Evolutionary conservation across 2,888 invertebrate species (phyloP).

Genomic region (Lapara coniferarum): DNA sequence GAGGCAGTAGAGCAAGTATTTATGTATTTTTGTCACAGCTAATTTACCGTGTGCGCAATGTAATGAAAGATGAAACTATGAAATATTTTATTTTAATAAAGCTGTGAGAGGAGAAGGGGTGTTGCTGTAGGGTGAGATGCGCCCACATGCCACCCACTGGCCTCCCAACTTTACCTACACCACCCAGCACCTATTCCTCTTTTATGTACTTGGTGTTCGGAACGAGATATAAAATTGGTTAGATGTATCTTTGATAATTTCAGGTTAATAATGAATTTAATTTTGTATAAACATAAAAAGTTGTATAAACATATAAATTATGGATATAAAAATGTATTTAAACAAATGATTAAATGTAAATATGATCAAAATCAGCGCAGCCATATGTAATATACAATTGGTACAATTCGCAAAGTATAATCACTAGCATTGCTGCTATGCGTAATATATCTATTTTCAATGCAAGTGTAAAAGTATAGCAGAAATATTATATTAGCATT

Average conservation of each 20-base stretch:
- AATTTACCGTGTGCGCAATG: not conserved
- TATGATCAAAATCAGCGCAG: too few relatives aligned
- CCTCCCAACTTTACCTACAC: not conserved
- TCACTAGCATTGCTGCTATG: too few relatives aligned
- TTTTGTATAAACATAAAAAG: too few relatives aligned
- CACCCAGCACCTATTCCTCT: not conserved
- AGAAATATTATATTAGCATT: too few relatives aligned
- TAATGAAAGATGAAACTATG: conserved; percentile 1
- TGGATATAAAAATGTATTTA: too few relatives aligned
- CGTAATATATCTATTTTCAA: too few relatives aligned
- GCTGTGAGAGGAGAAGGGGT: conserved; percentile 9
- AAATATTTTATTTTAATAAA: conserved; percentile 3
- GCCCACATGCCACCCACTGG: not conserved
- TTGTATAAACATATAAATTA: too few relatives aligned
- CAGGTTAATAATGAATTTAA: too few relatives aligned
- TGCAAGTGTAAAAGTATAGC: too few relatives aligned
- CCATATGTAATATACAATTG: too few relatives aligned
- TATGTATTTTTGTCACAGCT: not conserved
- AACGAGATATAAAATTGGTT: not conserved
- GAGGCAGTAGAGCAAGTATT: not conserved
- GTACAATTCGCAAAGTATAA: too few relatives aligned
- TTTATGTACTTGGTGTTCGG: not conserved
- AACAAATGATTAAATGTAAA: too few relatives aligned
- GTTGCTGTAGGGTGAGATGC: not conserved
- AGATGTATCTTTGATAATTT: not conserved